Percentiles rank a stretch among this genome's conserved stretches.
phyloP scores from a whole-genome alignment of 2,113 vertebrate species.

The Promerops cafer region DNA sequence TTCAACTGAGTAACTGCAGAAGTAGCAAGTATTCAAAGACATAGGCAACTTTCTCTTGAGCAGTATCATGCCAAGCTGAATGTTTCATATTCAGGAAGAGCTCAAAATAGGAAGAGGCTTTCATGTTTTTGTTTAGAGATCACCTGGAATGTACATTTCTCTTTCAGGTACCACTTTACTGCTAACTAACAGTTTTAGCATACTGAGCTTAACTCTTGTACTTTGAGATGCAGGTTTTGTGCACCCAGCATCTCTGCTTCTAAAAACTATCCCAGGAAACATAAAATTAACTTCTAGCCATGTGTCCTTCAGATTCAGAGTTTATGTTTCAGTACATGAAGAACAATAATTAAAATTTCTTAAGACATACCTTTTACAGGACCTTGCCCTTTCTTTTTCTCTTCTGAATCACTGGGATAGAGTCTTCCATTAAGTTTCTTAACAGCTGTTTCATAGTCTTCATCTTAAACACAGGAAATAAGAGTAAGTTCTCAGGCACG shows the following conservation, averaged over 20 bases:
- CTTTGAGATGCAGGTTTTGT: background rate
- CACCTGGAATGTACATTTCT: background rate
- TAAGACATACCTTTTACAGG: conserved; percentile 59
- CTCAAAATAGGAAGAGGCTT: background rate
- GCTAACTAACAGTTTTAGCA: background rate
- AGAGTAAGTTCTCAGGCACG: background rate
- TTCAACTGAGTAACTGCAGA: background rate
- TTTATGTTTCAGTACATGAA: background rate
- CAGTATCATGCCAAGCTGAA: background rate
- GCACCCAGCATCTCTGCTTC: background rate
- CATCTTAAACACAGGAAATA: conserved; percentile 76
- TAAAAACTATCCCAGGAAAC: background rate
- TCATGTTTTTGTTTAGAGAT: background rate
- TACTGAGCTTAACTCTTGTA: background rate
- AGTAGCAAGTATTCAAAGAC: background rate
- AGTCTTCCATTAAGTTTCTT: conserved; percentile 88
- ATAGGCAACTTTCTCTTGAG: background rate
- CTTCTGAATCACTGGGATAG: conserved; percentile 74
- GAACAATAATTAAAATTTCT: background rate
- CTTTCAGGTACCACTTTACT: background rate
- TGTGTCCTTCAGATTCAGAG: background rate
- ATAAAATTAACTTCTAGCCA: background rate
- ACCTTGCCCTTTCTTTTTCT: conserved; percentile 6
- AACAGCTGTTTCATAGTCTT: conserved; percentile 91
- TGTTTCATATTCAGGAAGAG: background rate